phyloP scores from a whole-genome alignment of 2,888 invertebrate species.

The Allacma fusca region DNA sequence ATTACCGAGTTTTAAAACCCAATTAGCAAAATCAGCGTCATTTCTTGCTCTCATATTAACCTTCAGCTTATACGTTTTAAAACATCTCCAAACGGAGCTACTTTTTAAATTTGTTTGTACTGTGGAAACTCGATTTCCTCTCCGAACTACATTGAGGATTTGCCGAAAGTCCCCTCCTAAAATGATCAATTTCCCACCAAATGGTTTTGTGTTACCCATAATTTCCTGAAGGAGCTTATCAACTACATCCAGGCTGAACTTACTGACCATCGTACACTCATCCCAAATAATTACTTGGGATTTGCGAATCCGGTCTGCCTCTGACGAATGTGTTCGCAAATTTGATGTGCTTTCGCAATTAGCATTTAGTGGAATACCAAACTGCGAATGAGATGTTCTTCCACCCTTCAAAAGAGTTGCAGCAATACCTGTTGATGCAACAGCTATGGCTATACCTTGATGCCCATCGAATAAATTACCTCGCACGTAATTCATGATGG shows the following conservation, averaged over 20 bases:
- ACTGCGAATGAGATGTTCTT: slow-evolving; percentile 63
- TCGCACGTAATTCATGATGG: slow-evolving; percentile 51
- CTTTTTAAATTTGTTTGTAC: slow-evolving; percentile 44
- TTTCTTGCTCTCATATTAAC: slow-evolving; percentile 48
- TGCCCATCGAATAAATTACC: slow-evolving; percentile 17
- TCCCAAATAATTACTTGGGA: slow-evolving; percentile 44
- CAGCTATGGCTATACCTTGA: slow-evolving; percentile 49
- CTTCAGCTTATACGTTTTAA: slow-evolving; percentile 38
- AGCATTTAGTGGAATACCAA: slow-evolving; percentile 61
- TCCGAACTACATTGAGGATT: slow-evolving; percentile 47
- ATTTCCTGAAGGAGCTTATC: no score
- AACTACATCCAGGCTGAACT: slow-evolving; percentile 38
- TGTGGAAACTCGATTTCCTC: slow-evolving; percentile 33
- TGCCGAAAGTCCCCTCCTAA: slow-evolving; percentile 57
- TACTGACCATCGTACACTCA: slow-evolving; percentile 41
- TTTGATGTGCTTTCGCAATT: slow-evolving; percentile 27
- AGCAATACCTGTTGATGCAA: slow-evolving; percentile 63
- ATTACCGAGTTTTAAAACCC: slow-evolving; percentile 41
- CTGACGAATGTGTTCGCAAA: slow-evolving; percentile 21
- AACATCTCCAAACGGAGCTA: slow-evolving; percentile 42
- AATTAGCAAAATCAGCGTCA: slow-evolving; percentile 18
- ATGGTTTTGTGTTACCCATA: no score
- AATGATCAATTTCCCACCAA: no score
- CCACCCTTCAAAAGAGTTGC: slow-evolving; percentile 63
- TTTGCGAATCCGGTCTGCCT: slow-evolving; percentile 18